phyloP scores from a whole-genome alignment of 2,797 vertebrate species.

The Paratrypauchen microcephalus region DNA sequence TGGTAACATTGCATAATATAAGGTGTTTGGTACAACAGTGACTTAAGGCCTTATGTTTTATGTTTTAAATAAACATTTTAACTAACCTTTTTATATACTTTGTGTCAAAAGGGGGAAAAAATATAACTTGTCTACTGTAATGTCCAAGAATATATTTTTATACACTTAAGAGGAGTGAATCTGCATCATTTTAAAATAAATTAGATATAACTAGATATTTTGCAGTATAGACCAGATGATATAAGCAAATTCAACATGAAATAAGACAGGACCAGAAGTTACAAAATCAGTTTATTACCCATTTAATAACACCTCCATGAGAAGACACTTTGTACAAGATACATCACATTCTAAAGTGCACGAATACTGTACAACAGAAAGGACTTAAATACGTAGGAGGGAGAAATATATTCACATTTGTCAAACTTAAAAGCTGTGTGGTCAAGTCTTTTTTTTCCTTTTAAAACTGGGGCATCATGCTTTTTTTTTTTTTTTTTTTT shows the following conservation, averaged over 20 bases:
- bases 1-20: not conserved
- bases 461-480: conserved; percentile 63
- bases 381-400: conserved; percentile 81
- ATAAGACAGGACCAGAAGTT: conserved; percentile 59
- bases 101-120: too few species aligned
- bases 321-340: conserved; percentile 85
- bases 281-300: conserved; percentile 83
- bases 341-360: conserved; percentile 87
- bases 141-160: too few species aligned
- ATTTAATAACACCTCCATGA: conserved; percentile 83
- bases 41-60: too few species aligned
- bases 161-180: not conserved
- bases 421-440: conserved; percentile 54
- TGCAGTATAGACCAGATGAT: not conserved
- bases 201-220: not conserved
- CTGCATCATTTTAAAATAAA: not conserved
- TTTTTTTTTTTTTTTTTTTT: conserved; percentile 64
- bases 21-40: too few species aligned
- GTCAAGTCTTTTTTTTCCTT: conserved; percentile 55
- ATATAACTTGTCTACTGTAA: too few species aligned
- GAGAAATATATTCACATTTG: conserved; percentile 58
- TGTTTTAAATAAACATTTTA: too few species aligned
- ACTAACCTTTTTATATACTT: too few species aligned
- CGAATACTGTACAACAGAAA: conserved; percentile 83
- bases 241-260: not conserved